These are phyloP conservation scores for Medauroidea extradentata DNA, from an alignment of 1,140 invertebrate species.

Conservation along the genomic window DNA sequence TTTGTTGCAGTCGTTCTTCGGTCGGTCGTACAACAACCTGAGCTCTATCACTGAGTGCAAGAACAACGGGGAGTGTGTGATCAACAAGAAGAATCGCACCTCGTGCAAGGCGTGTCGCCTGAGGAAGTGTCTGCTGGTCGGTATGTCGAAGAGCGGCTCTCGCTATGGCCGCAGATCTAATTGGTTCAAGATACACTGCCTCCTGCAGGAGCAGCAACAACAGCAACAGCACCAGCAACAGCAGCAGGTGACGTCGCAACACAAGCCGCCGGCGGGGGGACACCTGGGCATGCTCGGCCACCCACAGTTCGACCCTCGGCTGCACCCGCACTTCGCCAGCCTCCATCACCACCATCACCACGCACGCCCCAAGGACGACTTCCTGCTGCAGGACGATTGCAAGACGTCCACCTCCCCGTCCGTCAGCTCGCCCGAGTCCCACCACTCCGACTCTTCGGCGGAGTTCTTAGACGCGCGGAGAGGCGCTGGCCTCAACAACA, in stretches of 20 bases:
- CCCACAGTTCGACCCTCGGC: constrained; percentile 46
- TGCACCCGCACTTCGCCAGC: constrained; percentile 42
- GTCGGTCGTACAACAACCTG: constrained; percentile 59
- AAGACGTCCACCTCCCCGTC: constrained; percentile 58
- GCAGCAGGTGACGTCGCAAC: constrained; percentile 24
- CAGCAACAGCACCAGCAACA: constrained; percentile 17
- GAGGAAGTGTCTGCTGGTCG: constrained; percentile 56
- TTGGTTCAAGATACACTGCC: constrained; percentile 60
- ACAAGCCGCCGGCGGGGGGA: constrained; percentile 36
- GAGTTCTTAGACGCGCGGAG: constrained; percentile 53
- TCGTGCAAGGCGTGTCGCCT: constrained; percentile 63
- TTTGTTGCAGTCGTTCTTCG: constrained; percentile 59
- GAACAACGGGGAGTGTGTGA: constrained; percentile 56
- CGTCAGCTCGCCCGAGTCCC: constrained; percentile 69
- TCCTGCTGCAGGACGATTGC: constrained; percentile 60
- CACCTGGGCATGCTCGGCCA: constrained; percentile 40
- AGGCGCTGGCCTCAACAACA: constrained; percentile 44
- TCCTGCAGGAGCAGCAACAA: constrained; percentile 44
- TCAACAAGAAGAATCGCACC: constrained; percentile 59
- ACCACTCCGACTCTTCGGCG: constrained; percentile 67
- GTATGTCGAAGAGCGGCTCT: constrained; percentile 60
- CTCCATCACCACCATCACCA: constrained; percentile 24
- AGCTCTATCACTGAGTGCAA: constrained; percentile 52
- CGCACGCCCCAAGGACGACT: constrained; percentile 47
- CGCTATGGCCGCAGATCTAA: constrained; percentile 53